Percentiles rank a stretch among this genome's conserved stretches.
Evolutionary conservation across 2,113 vertebrate species (phyloP).

Genomic region (Corydoras maculifer): DNA sequence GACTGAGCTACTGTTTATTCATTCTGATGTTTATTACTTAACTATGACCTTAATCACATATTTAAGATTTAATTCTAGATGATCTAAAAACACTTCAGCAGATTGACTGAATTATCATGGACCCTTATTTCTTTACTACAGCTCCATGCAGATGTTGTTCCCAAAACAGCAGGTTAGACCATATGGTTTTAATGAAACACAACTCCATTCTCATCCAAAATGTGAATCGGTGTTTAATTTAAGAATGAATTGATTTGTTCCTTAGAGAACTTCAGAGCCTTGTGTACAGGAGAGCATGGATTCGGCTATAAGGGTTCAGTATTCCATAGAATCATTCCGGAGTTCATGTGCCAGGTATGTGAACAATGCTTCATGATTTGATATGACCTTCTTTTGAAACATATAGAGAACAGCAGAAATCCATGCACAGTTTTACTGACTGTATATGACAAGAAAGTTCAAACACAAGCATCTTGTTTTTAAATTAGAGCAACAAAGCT

Average conservation of each 20-base stretch:
- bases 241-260: conserved; percentile 20
- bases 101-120: not conserved
- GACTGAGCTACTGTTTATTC: too few species aligned
- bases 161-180: conserved; percentile 83
- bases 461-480: too few species aligned
- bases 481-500: too few species aligned
- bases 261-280: conserved; percentile 84
- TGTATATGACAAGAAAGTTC: too few species aligned
- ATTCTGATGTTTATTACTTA: too few species aligned
- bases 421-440: too few species aligned
- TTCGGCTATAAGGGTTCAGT: conserved; percentile 91
- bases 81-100: too few species aligned
- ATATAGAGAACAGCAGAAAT: not conserved
- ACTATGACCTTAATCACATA: not conserved
- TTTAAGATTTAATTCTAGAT: too few species aligned
- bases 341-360: conserved; percentile 94
- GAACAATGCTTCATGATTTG: not conserved
- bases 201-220: not conserved
- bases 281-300: conserved; percentile 87
- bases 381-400: not conserved
- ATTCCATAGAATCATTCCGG: conserved; percentile 88
- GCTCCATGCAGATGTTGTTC: conserved; percentile 83
- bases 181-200: not conserved
- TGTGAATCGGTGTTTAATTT: not conserved
- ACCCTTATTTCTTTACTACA: conserved; percentile 48